Evolutionary conservation across 2,888 invertebrate genomes (phyloP).

Genomic region (Nymphalis c-album): DNA sequence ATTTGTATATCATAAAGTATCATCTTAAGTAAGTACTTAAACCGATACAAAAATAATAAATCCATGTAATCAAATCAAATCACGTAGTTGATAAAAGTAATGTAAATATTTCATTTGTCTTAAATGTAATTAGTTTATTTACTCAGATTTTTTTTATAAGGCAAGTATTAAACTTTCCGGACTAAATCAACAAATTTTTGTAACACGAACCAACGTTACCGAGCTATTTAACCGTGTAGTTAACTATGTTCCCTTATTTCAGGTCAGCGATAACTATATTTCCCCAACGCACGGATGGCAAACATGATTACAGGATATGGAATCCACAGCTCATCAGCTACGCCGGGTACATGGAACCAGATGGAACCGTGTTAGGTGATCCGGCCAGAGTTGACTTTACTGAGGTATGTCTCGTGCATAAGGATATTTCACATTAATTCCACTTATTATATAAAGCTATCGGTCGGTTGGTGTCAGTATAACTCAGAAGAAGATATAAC

Average conservation of each 20-base stretch:
- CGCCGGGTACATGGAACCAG: conserved; percentile 92
- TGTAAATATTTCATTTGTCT: neutral
- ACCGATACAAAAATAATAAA: too few species aligned
- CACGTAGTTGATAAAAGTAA: neutral
- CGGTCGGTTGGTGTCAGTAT: too few species aligned
- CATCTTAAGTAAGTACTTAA: too few species aligned
- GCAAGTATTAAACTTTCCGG: neutral
- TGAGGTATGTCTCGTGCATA: conserved; percentile 82
- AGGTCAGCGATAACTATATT: conserved; percentile 98
- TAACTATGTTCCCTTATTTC: conserved; percentile 35
- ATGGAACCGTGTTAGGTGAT: conserved; percentile 92
- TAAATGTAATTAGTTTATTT: too few species aligned
- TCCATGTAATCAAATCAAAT: too few species aligned
- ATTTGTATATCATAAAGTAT: neutral
- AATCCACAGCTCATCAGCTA: conserved; percentile 94
- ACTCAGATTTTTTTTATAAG: too few species aligned
- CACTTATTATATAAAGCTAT: neutral
- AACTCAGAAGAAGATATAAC: too few species aligned
- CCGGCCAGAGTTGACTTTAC: conserved; percentile 94
- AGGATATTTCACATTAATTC: neutral
- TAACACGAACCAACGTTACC: neutral
- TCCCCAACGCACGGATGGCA: conserved; percentile 94
- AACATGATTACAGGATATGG: conserved; percentile 96
- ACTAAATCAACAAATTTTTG: neutral
- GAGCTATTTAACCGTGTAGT: conserved; percentile 3